These are phyloP conservation scores for Opisthocomus hoazin DNA, from an alignment of 2,113 vertebrate genomes.

Conservation along the genomic window DNA sequence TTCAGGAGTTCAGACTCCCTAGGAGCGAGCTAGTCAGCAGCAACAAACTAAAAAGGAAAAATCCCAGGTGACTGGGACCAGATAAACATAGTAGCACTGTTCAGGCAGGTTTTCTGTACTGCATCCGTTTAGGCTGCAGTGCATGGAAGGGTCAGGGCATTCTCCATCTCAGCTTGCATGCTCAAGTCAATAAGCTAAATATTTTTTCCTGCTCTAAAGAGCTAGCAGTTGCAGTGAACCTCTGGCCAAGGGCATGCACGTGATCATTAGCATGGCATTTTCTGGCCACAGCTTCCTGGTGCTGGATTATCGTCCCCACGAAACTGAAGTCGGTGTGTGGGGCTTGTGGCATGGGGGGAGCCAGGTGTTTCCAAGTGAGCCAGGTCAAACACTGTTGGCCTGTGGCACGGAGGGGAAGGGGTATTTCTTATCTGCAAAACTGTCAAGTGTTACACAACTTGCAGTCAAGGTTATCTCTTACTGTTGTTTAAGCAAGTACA, in stretches of 20 bases:
- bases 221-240: neutral
- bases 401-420: neutral
- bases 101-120: neutral
- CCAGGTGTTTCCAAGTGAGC: neutral
- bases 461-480: neutral
- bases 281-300: neutral
- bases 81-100: fast-evolving
- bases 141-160: fast-evolving
- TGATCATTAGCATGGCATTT: neutral
- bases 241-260: neutral
- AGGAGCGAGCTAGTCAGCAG: neutral
- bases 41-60: neutral
- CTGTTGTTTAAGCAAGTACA: constrained; percentile 23
- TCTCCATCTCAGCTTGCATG: neutral
- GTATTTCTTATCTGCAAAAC: neutral
- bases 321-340: fast-evolving
- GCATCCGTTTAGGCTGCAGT: neutral
- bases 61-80: neutral
- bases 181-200: neutral
- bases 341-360: fast-evolving
- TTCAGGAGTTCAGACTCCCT: neutral
- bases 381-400: fast-evolving
- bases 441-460: neutral
- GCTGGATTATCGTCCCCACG: fast-evolving
- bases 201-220: neutral